phyloP scores from a whole-genome alignment of 2,888 invertebrate genomes.

The Alloplasta piceator region DNA sequence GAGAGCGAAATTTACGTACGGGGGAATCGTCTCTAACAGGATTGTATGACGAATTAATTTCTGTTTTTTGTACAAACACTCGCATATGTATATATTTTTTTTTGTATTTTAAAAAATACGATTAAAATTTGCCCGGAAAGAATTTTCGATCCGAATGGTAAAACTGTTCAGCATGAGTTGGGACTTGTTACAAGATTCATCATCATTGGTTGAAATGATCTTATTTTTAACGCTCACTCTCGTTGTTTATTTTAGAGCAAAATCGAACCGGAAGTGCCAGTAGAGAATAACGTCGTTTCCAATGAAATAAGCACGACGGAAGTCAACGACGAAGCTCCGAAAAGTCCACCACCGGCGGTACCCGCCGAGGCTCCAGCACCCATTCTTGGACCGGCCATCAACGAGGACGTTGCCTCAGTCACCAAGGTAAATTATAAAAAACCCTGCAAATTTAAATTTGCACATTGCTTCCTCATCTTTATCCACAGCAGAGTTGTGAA shows the following conservation, averaged over 20 bases:
- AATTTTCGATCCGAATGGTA: slow-evolving; percentile 66
- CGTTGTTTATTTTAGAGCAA: slow-evolving; percentile 73
- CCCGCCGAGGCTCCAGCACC: slow-evolving; percentile 74
- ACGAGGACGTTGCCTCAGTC: slow-evolving; percentile 82
- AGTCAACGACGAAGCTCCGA: slow-evolving; percentile 76
- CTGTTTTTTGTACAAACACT: slow-evolving; percentile 55
- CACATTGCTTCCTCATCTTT: too few relatives aligned
- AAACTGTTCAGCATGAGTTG: slow-evolving; percentile 72
- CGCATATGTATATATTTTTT: slow-evolving; percentile 20
- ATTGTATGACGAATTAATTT: slow-evolving; percentile 70
- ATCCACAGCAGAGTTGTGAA: too few relatives aligned
- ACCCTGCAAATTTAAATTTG: too few relatives aligned
- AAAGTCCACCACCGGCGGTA: slow-evolving; percentile 77
- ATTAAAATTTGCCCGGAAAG: slow-evolving; percentile 60
- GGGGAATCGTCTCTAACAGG: slow-evolving; percentile 71
- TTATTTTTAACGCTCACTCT: slow-evolving; percentile 56
- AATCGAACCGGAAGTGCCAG: slow-evolving; percentile 75
- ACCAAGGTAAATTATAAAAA: slow-evolving; percentile 75
- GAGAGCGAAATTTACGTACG: slow-evolving; percentile 67
- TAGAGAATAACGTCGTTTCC: slow-evolving; percentile 73
- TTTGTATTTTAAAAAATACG: not conserved
- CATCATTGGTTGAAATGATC: slow-evolving; percentile 12
- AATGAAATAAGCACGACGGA: slow-evolving; percentile 75
- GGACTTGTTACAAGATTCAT: slow-evolving; percentile 60
- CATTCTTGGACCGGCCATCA: slow-evolving; percentile 79